Conservation (phyloP, 2,797 vertebrate species). For the Sebastes kiyomatsui region DNA sequence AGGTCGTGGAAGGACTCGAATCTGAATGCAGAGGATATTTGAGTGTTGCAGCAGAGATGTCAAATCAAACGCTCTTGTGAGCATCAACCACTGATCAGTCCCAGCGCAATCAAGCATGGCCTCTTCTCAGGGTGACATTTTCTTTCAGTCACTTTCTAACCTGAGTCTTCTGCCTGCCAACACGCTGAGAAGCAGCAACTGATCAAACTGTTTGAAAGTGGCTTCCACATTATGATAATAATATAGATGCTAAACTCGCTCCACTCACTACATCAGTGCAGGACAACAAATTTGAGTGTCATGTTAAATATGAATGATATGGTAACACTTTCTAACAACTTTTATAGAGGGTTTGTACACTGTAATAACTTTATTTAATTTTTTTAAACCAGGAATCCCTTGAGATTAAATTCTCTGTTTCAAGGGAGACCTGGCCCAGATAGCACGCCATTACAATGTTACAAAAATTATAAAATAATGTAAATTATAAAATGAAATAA, state of each 20-base stretch:
- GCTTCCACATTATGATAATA: conserved; percentile 25
- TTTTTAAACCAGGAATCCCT: no score
- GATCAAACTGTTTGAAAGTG: conserved; percentile 55
- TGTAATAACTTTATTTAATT: not conserved
- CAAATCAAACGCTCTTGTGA: conserved; percentile 78
- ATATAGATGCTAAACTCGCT: conserved; percentile 12
- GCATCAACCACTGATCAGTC: conserved; percentile 76
- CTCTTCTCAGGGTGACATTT: conserved; percentile 77
- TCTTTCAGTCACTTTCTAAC: conserved; percentile 60
- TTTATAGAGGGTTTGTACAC: not conserved
- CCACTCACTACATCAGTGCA: not conserved
- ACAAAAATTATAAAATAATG: no score
- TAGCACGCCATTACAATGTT: no score
- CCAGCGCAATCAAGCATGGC: conserved; percentile 72
- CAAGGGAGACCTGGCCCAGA: no score
- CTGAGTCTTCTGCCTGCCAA: conserved; percentile 57
- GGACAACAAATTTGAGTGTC: not conserved
- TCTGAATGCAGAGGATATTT: conserved; percentile 72
- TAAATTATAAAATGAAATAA: not conserved
- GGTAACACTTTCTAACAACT: not conserved
- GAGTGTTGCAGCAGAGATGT: conserved; percentile 71
- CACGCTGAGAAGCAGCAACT: conserved; percentile 14
- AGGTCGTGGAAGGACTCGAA: conserved; percentile 64
- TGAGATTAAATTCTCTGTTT: no score
- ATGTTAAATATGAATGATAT: not conserved